A percentile compares a stretch with the other conserved stretches of the same genome.
Conservation (phyloP, 2,113 vertebrate species). For the Sporophila hypoxantha region DNA sequence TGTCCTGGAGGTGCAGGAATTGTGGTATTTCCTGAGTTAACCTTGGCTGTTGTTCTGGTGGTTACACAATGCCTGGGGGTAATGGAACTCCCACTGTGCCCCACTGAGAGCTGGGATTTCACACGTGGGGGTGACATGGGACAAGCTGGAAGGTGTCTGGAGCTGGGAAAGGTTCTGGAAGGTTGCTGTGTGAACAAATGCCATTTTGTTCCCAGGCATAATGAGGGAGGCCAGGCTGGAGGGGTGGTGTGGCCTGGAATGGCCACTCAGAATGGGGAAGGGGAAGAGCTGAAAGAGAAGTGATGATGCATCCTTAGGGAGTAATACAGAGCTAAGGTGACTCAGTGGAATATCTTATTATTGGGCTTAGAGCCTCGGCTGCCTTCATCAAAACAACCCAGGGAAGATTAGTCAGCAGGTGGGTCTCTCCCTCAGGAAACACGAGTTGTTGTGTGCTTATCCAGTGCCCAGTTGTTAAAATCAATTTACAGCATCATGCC, state of each 20-base stretch:
- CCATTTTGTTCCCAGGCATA: not conserved
- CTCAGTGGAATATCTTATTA: constrained; percentile 27
- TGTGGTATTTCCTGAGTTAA: not conserved
- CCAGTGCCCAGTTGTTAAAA: not conserved
- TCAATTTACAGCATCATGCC: fast-evolving
- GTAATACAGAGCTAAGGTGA: not conserved
- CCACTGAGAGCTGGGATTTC: not conserved
- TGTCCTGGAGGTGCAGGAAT: not conserved
- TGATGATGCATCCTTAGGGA: not conserved
- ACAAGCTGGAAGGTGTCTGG: not conserved
- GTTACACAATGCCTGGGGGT: not conserved
- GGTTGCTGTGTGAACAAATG: not conserved
- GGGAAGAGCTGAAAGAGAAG: not conserved
- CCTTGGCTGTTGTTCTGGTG: not conserved
- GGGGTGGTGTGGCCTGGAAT: not conserved
- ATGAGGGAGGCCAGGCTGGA: not conserved
- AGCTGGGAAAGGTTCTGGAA: not conserved
- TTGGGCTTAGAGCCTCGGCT: not conserved
- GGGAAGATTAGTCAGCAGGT: not conserved
- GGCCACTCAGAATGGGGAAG: not conserved
- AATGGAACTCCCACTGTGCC: fast-evolving
- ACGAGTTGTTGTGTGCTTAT: not conserved
- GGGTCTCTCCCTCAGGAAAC: not conserved
- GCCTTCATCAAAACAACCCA: not conserved
- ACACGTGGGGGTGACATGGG: not conserved